Base-by-base conservation (phyloP, 2,113 vertebrate genomes). In the Poecilia latipinna region DNA sequence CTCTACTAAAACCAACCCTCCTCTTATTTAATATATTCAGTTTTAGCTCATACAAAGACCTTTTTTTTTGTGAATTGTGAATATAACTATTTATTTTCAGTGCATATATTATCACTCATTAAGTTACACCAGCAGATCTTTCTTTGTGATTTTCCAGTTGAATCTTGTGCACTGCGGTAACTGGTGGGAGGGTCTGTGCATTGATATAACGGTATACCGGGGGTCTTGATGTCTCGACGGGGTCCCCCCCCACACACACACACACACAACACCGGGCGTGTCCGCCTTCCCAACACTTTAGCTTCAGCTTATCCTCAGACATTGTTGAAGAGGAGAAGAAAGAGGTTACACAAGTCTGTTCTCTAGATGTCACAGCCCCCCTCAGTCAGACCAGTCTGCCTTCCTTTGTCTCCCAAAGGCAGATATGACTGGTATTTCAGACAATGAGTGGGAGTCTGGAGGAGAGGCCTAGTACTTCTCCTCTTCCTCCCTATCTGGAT, bases 381-480 rank as follows among this genome's bases (percentile, higher is more conserved):
- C 73, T 69, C 79, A 80, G 63, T 68, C 80, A 78, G 60, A 48
- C 63, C 12, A 63, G 57, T 28, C 75, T 29, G 61, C 84, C 61
- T 60, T 64, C 85, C 89, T 91, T 91, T 91, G 90, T 91, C 86
- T 86, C 31, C 28, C 65, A 75, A 71, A 37, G 74, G 70, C 87
- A 80, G 70, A 85, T 61, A 67, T 76, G 80, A 69, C 68, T 88
- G 83, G 65, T 68, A 48, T 70, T 63, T 33, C 72, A 89, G 82
- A 90, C 86, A 91, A 87, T 86, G 84, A 77, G 42, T 44, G 51
- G 66, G 65, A 88, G 81, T 60, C 61, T 62, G 61, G 51, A 65
- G 65, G n/a, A 61, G 33, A 86, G 79, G 60, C 73, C 75, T 68
- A 39, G 19, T 33, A 44, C 26, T 11, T 37, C 26, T 19, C 17